Percentiles rank a stretch among this genome's conserved stretches.
These are phyloP conservation scores for Hirtodrosophila duncani DNA, from an alignment of 2,888 invertebrate species.

Conservation along the genomic window DNA sequence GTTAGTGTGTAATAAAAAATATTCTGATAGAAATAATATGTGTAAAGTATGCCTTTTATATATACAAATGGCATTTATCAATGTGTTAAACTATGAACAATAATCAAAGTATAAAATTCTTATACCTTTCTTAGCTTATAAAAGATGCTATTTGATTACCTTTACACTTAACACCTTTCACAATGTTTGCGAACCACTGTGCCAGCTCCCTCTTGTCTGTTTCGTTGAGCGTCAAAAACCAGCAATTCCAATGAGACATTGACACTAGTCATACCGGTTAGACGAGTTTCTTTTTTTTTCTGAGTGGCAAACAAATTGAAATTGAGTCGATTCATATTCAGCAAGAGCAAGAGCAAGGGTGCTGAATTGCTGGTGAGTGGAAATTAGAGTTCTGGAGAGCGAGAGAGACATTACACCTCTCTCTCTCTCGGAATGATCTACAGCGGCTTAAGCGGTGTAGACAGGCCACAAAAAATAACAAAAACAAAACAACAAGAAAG, in stretches of 20 bases:
- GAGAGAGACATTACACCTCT: constrained; percentile 37
- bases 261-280: constrained; percentile 76
- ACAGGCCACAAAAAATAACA: constrained; percentile 20
- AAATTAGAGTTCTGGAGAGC: not conserved
- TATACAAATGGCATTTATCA: no score
- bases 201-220: constrained; percentile 50
- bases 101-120: no score
- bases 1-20: no score
- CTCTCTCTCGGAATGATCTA: no score
- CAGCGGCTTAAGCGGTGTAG: no score
- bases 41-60: no score
- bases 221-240: constrained; percentile 64
- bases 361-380: not conserved
- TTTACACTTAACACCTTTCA: not conserved
- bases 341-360: constrained; percentile 5
- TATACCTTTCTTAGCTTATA: no score
- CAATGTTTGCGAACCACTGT: constrained; percentile 44
- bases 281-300: constrained; percentile 57
- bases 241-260: constrained; percentile 70
- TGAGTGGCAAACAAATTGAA: constrained; percentile 20
- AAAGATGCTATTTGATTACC: not conserved
- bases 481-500: constrained; percentile 15
- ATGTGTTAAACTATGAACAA: no score
- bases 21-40: no score
- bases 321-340: constrained; percentile 51